Conservation (phyloP, 1,140 invertebrate genomes). For the Danaus melanippus region DNA sequence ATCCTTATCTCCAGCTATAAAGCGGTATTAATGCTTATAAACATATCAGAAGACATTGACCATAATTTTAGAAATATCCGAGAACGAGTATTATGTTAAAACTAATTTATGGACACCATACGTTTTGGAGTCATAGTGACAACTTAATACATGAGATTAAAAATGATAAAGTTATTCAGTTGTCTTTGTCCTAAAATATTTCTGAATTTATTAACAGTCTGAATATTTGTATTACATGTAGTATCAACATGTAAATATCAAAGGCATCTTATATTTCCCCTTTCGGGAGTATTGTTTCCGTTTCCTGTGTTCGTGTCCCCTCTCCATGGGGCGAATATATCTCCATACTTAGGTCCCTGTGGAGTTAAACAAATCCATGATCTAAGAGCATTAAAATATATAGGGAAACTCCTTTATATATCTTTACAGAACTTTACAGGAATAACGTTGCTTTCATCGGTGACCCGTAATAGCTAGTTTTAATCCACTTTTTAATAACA, state of each 20-base stretch:
- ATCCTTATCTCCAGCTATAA: slow-evolving; percentile 59
- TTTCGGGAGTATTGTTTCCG: slow-evolving; percentile 57
- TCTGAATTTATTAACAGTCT: neutral
- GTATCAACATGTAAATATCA: slow-evolving; percentile 12
- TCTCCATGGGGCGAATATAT: slow-evolving; percentile 14
- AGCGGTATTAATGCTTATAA: slow-evolving; percentile 63
- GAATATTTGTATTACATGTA: neutral
- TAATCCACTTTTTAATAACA: too few species aligned
- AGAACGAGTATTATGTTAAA: slow-evolving; percentile 15
- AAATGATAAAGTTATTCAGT: slow-evolving; percentile 9
- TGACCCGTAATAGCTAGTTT: too few species aligned
- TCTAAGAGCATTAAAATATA: too few species aligned
- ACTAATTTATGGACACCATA: neutral
- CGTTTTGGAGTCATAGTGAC: too few species aligned
- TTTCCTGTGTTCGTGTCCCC: slow-evolving; percentile 61
- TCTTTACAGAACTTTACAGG: too few species aligned
- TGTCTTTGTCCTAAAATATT: neutral
- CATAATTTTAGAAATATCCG: slow-evolving; percentile 22
- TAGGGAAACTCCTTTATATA: slow-evolving; percentile 4
- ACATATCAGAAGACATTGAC: slow-evolving; percentile 47
- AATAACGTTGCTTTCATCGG: too few species aligned
- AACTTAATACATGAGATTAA: slow-evolving; percentile 9
- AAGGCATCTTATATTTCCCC: slow-evolving; percentile 41
- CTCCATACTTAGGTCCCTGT: slow-evolving; percentile 14
- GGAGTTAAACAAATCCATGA: too few species aligned